phyloP scores from a whole-genome alignment of 2,888 invertebrate species.

The Calephelis perditalis region DNA sequence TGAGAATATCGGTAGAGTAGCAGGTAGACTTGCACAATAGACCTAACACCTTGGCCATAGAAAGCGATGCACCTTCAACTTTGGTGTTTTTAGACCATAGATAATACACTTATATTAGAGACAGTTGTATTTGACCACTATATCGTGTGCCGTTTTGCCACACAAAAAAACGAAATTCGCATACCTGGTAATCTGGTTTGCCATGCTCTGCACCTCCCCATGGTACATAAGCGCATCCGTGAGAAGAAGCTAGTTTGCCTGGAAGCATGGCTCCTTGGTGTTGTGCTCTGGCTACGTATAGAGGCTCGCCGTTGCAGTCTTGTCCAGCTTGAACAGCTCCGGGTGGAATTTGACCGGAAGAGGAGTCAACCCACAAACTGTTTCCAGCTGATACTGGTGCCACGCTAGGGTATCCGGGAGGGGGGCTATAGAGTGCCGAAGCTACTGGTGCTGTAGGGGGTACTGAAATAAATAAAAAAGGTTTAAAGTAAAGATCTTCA shows the following conservation, averaged over 20 bases:
- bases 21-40: too few species aligned
- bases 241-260: slow-evolving; percentile 87
- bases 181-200: slow-evolving; percentile 85
- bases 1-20: too few species aligned
- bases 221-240: slow-evolving; percentile 86
- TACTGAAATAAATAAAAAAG: slow-evolving; percentile 29
- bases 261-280: slow-evolving; percentile 89
- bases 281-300: slow-evolving; percentile 84
- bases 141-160: too few species aligned
- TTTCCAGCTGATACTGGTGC: slow-evolving; percentile 39
- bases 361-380: slow-evolving; percentile 78
- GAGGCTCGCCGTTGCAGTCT: slow-evolving; percentile 74
- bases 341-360: slow-evolving; percentile 82
- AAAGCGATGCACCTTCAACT: too few species aligned
- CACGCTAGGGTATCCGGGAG: slow-evolving; percentile 45
- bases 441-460: slow-evolving; percentile 56
- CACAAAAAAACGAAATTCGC: not conserved
- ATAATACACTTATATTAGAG: too few species aligned
- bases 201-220: slow-evolving; percentile 91
- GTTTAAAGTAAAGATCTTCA: not conserved
- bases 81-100: too few species aligned
- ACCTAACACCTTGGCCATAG: too few species aligned
- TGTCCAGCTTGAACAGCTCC: slow-evolving; percentile 83
- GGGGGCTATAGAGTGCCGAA: slow-evolving; percentile 51
- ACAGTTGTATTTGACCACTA: too few species aligned